phyloP scores from a whole-genome alignment of 2,888 invertebrate genomes.

The Rapana venosa region DNA sequence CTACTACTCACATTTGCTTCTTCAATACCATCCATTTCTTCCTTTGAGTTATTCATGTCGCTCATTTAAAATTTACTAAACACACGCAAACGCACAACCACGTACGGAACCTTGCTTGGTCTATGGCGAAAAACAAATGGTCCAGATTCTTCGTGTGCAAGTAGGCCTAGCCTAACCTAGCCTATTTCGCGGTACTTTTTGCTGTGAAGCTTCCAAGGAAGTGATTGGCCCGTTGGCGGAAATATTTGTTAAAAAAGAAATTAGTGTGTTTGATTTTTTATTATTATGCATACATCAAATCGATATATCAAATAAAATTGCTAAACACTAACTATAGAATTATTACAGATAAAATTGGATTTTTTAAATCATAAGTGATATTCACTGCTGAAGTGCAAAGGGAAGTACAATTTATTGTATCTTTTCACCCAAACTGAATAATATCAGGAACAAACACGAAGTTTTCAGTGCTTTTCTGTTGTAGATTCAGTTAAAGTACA shows the following conservation, averaged over 20 bases:
- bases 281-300: too few relatives aligned
- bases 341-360: too few relatives aligned
- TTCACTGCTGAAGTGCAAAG: too few relatives aligned
- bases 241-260: not conserved
- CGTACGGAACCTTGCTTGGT: not conserved
- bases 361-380: too few relatives aligned
- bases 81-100: conserved; percentile 7
- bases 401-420: too few relatives aligned
- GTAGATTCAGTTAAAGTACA: too few relatives aligned
- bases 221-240: not conserved
- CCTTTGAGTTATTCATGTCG: not conserved
- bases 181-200: conserved; percentile 6
- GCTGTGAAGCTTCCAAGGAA: not conserved
- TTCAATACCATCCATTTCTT: conserved; percentile 16
- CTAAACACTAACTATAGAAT: too few relatives aligned
- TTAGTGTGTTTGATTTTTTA: too few relatives aligned
- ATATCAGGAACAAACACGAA: too few relatives aligned
- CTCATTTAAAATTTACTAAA: not conserved
- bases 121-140: not conserved
- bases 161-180: not conserved
- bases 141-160: not conserved
- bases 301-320: too few relatives aligned
- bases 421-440: too few relatives aligned
- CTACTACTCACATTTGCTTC: not conserved
- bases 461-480: too few relatives aligned